Evolutionary conservation across 2,113 vertebrate species (phyloP), one percentile per base, ranked within the genome.

Genomic region (Anolis carolinensis): DNA sequence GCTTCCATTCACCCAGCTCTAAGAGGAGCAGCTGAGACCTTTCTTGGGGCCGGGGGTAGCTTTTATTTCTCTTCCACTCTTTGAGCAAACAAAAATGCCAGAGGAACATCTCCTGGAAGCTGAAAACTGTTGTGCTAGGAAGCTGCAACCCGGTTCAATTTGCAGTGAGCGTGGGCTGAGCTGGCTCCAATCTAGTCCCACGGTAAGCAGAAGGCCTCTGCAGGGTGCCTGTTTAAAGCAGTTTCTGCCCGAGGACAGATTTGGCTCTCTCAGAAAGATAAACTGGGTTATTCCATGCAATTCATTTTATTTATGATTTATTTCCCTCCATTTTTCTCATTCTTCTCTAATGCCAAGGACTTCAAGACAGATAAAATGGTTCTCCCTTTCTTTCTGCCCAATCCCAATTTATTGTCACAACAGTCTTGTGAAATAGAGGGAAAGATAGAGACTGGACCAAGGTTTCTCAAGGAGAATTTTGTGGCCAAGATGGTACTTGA

Each of bases 21-120:
- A 76, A 36, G 21, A 77, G 62, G 39, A 84, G 30, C 83, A 85
- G 62, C 74, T 85, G 83, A 85, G 83, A 14, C 9, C 83, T 34
- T 67, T 68, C 16, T 34, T 68, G 39, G 63, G 39, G 62, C n/a
- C 21, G 13, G 65, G n/a, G 23, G 20, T 77, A 30, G n/a, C n/a
- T 77, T 68, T 77, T 25, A 34, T 67, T 65, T 84, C 73, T 76
- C 83, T 84, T 77, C 83, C 39, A 50, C 39, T 68, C 73, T 67
- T 32, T 84, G 82, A 84, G 39, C 72, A 65, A 75, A 48, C 55
- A 21, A 50, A 32, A 76, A 36, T 32, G 59, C 82, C 59, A 76
- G 73, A 76, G 32, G 74, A 67, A n/a, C 18, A 34, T 59, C 71
- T 83, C 55, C 34, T 62, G 21, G 36, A 80, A 48, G 79, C 62